These are phyloP conservation scores for Ypsolopha sequella DNA, from an alignment of 2,888 invertebrate genomes.

Conservation along the genomic window DNA sequence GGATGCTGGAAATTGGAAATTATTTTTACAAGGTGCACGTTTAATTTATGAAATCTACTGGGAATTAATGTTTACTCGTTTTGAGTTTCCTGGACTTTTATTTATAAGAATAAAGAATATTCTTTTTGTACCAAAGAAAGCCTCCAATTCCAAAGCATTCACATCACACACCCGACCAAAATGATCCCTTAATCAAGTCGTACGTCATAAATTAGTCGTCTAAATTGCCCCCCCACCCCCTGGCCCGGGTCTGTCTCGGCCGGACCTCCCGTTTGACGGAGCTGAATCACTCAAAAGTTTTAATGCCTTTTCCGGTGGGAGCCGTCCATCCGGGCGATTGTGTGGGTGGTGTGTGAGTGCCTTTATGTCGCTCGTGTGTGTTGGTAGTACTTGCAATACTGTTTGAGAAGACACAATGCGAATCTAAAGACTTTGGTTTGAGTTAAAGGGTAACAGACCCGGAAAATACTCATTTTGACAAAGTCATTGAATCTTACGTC, in stretches of 20 bases:
- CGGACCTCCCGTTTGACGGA: slow-evolving; percentile 61
- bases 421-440: no score
- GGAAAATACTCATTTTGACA: no score
- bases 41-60: no score
- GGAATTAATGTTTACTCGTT: no score
- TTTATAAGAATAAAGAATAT: background rate
- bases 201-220: slow-evolving; percentile 4
- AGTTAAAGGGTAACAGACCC: no score
- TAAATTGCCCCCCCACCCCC: slow-evolving; percentile 6
- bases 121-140: background rate
- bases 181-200: background rate
- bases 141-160: background rate
- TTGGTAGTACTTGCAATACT: no score
- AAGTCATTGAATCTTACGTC: no score
- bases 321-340: slow-evolving; percentile 4
- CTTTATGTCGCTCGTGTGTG: slow-evolving; percentile 16
- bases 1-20: background rate
- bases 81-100: background rate
- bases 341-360: slow-evolving; percentile 22
- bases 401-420: no score
- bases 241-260: slow-evolving; percentile 14
- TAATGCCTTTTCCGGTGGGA: slow-evolving; percentile 64
- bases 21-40: no score
- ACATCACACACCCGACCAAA: background rate
- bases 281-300: slow-evolving; percentile 70